phyloP scores from a whole-genome alignment of 2,113 vertebrate genomes.

The Xenopus tropicalis region UCB_Xtro_10.0 CM004446.2:147310001-147310500 shows the following conservation, averaged over 20 bases:
- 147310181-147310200: conserved; percentile 61
- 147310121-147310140: conserved; percentile 44
- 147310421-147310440: too few species aligned
- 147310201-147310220: conserved; percentile 61
- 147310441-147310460: too few species aligned
- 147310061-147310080: conserved; percentile 37
- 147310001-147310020: conserved; percentile 20
- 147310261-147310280: conserved; percentile 56
- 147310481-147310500: too few species aligned
- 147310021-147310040: conserved; percentile 49
- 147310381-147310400: too few species aligned
- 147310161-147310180: conserved; percentile 55
- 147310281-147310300: conserved; percentile 41
- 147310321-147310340: conserved; percentile 48
- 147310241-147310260: conserved; percentile 62
- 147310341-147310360: conserved; percentile 43
- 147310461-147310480: too few species aligned
- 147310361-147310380: too few species aligned
- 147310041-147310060: conserved; percentile 43
- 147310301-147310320: conserved; percentile 53
- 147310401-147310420: too few species aligned
- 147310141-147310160: conserved; percentile 51
- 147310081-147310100: conserved; percentile 55
- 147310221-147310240: conserved; percentile 56
- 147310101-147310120: conserved; percentile 54